A percentile compares a stretch with the other conserved stretches of the same genome.
phyloP scores from a whole-genome alignment of 1,140 invertebrate genomes.

The Lysiphlebus fabarum region DNA sequence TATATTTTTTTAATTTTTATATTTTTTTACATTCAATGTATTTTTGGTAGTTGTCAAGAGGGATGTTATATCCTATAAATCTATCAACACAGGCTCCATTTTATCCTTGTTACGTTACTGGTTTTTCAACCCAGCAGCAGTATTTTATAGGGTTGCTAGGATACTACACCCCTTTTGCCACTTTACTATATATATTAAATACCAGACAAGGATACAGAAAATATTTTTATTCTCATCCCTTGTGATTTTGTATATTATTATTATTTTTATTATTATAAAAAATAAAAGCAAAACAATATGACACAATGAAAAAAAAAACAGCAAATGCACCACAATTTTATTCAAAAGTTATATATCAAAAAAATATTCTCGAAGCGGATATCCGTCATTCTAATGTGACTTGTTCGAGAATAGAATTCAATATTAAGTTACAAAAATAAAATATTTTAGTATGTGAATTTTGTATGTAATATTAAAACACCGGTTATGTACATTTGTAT shows the following conservation, averaged over 20 bases:
- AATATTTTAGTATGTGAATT: not conserved
- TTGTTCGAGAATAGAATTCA: constrained; percentile 2
- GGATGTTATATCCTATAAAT: constrained; percentile 6
- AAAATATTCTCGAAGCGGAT: constrained; percentile 27
- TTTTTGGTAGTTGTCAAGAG: constrained; percentile 15
- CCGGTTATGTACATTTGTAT: too few relatives aligned
- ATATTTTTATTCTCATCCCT: not conserved
- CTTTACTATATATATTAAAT: constrained; percentile 28
- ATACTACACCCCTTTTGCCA: constrained; percentile 43
- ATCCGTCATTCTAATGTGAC: constrained; percentile 32
- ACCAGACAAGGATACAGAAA: constrained; percentile 15
- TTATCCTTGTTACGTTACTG: constrained; percentile 36
- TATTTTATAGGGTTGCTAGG: constrained; percentile 45
- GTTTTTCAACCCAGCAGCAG: constrained; percentile 33
- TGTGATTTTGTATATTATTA: not conserved
- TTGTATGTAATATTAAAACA: too few relatives aligned
- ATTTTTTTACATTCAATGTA: too few relatives aligned
- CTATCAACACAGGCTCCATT: constrained; percentile 14
- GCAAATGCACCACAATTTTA: not conserved
- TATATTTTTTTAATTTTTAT: too few relatives aligned
- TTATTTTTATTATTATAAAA: too few relatives aligned
- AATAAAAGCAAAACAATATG: not conserved
- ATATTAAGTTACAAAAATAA: not conserved
- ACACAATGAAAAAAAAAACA: not conserved
- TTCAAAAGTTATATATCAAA: too few relatives aligned